phyloP scores from a whole-genome alignment of 2,797 vertebrate genomes.

The Florisuga fusca region DNA sequence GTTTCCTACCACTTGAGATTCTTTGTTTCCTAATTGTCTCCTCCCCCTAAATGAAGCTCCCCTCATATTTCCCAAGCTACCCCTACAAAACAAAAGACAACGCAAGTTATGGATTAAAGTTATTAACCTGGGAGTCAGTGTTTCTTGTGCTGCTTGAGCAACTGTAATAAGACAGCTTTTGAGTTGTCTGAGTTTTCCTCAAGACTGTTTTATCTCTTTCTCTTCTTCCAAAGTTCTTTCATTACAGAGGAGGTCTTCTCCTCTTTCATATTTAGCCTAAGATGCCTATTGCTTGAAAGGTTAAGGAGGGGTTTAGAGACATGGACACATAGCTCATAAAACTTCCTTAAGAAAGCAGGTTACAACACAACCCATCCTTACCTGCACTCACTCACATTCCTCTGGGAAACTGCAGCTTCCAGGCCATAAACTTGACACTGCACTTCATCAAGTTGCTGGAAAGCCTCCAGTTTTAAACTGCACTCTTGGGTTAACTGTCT shows the following conservation, averaged over 20 bases:
- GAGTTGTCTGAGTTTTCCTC: neutral
- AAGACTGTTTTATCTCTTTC: neutral
- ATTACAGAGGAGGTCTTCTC: neutral
- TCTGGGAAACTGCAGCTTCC: constrained; percentile 39
- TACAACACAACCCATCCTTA: constrained; percentile 21
- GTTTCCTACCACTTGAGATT: neutral
- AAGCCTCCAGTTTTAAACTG: constrained; percentile 80
- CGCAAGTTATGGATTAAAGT: neutral
- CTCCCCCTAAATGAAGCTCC: neutral
- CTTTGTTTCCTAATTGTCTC: neutral
- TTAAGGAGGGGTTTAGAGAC: neutral
- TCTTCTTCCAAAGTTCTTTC: neutral
- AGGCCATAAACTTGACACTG: constrained; percentile 72
- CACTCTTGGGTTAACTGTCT: constrained; percentile 78
- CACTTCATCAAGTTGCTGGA: constrained; percentile 78
- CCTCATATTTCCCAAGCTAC: neutral
- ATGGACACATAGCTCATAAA: neutral
- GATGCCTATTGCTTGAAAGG: neutral
- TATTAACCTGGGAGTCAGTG: neutral
- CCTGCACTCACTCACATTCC: constrained; percentile 44
- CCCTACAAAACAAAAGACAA: neutral
- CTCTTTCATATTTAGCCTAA: neutral
- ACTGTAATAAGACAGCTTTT: neutral
- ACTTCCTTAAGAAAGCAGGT: neutral
- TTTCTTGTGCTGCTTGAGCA: neutral